A percentile compares a stretch with the other conserved stretches of the same genome.
Evolutionary conservation across 2,797 vertebrate species (phyloP).

Genomic region (Pseudomugil tenellus): DNA sequence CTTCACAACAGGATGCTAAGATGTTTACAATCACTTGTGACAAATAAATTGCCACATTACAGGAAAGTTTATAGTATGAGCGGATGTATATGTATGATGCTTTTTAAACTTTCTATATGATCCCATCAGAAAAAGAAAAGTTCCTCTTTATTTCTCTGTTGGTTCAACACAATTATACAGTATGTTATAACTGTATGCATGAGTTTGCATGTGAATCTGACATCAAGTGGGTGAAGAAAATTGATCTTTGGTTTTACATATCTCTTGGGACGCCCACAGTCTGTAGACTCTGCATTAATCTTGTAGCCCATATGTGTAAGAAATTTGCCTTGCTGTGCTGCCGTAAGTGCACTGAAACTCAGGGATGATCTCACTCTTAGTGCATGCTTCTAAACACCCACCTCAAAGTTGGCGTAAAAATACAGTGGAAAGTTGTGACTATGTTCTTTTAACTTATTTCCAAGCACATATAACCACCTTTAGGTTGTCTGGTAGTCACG

Average conservation of each 20-base stretch:
- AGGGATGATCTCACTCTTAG: conserved; percentile 55
- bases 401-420: conserved; percentile 4
- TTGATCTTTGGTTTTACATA: conserved; percentile 36
- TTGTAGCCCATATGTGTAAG: conserved; percentile 53
- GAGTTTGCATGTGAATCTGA: conserved; percentile 45
- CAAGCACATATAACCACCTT: conserved; percentile 1
- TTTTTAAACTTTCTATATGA: background rate
- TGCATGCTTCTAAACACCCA: conserved; percentile 50
- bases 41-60: conserved; percentile 37
- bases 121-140: background rate
- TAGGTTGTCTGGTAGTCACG: background rate
- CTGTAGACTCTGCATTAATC: conserved; percentile 51
- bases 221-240: conserved; percentile 54
- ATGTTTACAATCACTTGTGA: conserved; percentile 11
- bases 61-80: conserved; percentile 6
- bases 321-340: conserved; percentile 30
- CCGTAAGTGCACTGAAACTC: conserved; percentile 21
- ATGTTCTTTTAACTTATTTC: conserved; percentile 30
- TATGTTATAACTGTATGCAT: conserved; percentile 27
- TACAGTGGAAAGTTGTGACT: conserved; percentile 45
- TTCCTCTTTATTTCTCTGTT: background rate
- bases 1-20: conserved; percentile 46
- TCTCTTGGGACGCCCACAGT: conserved; percentile 56
- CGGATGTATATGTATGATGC: too few species aligned
- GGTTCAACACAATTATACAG: conserved; percentile 9